phyloP scores from a whole-genome alignment of 2,113 vertebrate species.

The Cinclus mexicanus region DNA sequence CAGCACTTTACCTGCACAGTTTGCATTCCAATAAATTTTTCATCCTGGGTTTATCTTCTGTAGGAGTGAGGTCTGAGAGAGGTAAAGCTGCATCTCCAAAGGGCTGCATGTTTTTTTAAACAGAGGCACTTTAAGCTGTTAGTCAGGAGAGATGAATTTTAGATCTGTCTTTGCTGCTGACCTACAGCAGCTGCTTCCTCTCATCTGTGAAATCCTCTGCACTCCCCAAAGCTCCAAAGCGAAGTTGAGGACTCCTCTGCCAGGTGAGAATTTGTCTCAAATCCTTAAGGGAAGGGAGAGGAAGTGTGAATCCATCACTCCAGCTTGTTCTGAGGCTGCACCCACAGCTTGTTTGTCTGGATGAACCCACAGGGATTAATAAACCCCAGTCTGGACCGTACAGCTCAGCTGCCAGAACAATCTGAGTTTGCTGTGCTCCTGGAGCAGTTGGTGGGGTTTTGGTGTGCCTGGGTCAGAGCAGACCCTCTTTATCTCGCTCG shows the following conservation, averaged over 20 bases:
- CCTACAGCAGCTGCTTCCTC: background rate
- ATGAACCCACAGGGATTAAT: background rate
- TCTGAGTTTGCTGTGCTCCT: background rate
- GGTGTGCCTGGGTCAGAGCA: accelerated
- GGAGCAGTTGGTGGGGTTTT: background rate
- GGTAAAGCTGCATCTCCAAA: background rate
- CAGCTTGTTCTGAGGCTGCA: background rate
- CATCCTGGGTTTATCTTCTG: background rate
- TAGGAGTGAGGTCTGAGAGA: background rate
- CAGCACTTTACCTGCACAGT: background rate
- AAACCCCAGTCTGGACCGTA: background rate
- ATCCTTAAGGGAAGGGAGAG: background rate
- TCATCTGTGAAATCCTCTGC: background rate
- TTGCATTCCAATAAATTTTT: constrained; percentile 19
- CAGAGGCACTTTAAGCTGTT: background rate
- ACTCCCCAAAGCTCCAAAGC: background rate
- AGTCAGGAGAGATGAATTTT: background rate
- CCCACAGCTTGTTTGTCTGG: background rate
- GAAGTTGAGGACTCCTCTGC: background rate
- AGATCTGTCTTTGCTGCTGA: background rate
- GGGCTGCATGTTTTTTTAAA: constrained; percentile 3
- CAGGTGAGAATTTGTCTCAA: background rate
- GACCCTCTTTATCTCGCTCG: accelerated
- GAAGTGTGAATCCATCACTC: background rate
- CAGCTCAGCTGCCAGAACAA: accelerated